phyloP scores from a whole-genome alignment of 1,140 invertebrate genomes.

The Zelostemma sp. region DNA sequence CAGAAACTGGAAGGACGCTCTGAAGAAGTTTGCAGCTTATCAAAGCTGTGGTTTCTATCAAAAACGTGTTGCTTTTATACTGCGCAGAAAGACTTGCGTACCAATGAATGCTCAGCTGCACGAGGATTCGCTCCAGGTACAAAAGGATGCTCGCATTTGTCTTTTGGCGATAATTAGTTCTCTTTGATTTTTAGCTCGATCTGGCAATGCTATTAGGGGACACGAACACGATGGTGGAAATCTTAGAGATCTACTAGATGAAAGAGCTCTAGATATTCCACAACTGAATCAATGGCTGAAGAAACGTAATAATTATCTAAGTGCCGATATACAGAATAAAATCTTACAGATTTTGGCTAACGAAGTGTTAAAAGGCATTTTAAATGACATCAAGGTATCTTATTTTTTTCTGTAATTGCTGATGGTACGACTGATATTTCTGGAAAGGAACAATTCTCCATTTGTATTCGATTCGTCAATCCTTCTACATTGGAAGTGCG shows the following conservation, averaged over 20 bases:
- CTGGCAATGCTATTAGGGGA: constrained; percentile 15
- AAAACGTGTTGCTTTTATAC: too few relatives aligned
- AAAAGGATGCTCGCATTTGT: too few relatives aligned
- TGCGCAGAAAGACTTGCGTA: too few relatives aligned
- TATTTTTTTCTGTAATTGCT: constrained; percentile 15
- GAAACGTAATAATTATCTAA: constrained; percentile 15
- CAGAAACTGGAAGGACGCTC: constrained; percentile 15
- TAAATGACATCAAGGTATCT: constrained; percentile 6
- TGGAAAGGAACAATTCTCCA: constrained; percentile 15
- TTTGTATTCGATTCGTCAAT: constrained; percentile 17
- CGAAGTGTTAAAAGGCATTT: not conserved
- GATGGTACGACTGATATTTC: constrained; percentile 16
- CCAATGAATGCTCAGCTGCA: too few relatives aligned
- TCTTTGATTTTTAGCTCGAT: constrained; percentile 3
- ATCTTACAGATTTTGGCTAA: constrained; percentile 15
- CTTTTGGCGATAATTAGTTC: constrained; percentile 14
- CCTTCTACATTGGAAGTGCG: too few relatives aligned
- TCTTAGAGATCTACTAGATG: constrained; percentile 3
- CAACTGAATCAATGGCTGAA: constrained; percentile 11
- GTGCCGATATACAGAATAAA: constrained; percentile 15
- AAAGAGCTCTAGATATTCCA: constrained; percentile 13
- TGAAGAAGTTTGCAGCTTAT: not conserved
- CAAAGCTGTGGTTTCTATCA: constrained; percentile 17
- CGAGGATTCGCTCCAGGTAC: too few relatives aligned
- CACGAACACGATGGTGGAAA: constrained; percentile 10